These are phyloP conservation scores for Tinea semifulvella DNA, from an alignment of 2,888 invertebrate genomes.

Conservation along the genomic window DNA sequence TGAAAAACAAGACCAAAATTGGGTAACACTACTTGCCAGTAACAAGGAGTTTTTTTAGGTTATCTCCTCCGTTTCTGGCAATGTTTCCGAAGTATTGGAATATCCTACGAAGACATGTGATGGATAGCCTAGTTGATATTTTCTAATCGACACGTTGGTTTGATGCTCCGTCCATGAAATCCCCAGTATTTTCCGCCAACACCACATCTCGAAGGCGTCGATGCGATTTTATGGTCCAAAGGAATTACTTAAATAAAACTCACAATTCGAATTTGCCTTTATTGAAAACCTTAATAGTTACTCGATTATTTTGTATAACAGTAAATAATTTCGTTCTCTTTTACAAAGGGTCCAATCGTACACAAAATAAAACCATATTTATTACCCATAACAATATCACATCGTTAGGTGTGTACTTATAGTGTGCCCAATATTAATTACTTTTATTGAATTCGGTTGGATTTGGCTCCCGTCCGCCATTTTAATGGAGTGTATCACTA, in stretches of 20 bases:
- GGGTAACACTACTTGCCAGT: too few relatives aligned
- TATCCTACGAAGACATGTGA: too few relatives aligned
- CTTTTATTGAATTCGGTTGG: slow-evolving; percentile 7
- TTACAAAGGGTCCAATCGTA: slow-evolving; percentile 22
- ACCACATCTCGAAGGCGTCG: background rate
- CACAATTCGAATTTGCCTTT: slow-evolving; percentile 34
- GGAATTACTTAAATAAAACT: background rate
- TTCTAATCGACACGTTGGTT: too few relatives aligned
- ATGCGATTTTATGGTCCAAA: background rate
- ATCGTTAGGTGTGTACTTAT: slow-evolving; percentile 53
- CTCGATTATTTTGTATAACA: slow-evolving; percentile 22
- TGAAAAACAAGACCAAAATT: too few relatives aligned
- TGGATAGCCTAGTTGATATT: too few relatives aligned
- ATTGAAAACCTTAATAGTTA: slow-evolving; percentile 38
- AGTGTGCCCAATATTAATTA: slow-evolving; percentile 38
- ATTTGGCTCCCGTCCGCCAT: too few relatives aligned
- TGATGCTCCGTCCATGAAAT: too few relatives aligned
- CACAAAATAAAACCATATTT: slow-evolving; percentile 52
- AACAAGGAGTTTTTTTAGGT: too few relatives aligned
- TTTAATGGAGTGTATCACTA: too few relatives aligned
- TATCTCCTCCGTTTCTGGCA: too few relatives aligned
- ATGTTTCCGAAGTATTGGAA: too few relatives aligned
- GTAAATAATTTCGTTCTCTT: slow-evolving; percentile 51
- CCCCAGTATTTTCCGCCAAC: too few relatives aligned
- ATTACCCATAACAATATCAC: slow-evolving; percentile 60